Percentiles rank a stretch among this genome's conserved stretches.
Evolutionary conservation across 2,113 vertebrate genomes (phyloP).

Genomic region (Boulengeromyrus knoepffleri): DNA sequence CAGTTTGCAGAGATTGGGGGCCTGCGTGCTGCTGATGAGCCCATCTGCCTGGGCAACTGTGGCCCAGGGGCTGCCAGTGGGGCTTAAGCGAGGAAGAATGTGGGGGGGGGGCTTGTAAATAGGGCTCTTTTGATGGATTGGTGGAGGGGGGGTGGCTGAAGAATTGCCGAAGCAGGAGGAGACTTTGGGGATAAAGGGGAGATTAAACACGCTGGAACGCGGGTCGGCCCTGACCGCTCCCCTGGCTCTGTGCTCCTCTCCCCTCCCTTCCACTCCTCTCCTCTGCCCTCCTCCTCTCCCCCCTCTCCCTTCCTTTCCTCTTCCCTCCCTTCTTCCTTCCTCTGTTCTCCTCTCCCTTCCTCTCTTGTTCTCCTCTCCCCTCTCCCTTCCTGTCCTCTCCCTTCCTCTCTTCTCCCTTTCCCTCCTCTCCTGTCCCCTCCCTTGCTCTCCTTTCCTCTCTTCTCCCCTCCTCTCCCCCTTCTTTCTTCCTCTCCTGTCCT

Average conservation of each 20-base stretch:
- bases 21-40: conserved; percentile 26
- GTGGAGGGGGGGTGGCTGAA: conserved; percentile 12
- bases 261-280: neutral
- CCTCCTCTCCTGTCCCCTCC: neutral
- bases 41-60: conserved; percentile 38
- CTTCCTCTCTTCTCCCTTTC: too few relatives aligned
- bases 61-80: conserved; percentile 27
- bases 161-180: conserved; percentile 1
- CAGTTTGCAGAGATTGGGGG: conserved; percentile 47
- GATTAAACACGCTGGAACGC: neutral
- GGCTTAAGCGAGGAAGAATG: conserved; percentile 6
- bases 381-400: too few relatives aligned
- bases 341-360: too few relatives aligned
- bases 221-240: neutral
- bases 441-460: neutral
- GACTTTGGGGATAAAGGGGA: conserved; percentile 21
- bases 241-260: neutral
- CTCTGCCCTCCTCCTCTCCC: too few relatives aligned
- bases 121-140: neutral
- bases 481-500: too few relatives aligned
- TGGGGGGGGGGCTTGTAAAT: conserved; percentile 18
- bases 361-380: too few relatives aligned
- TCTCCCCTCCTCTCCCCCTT: too few relatives aligned
- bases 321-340: too few relatives aligned
- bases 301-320: neutral